These are phyloP conservation scores for Drosophila grimshawi DNA, from an alignment of 1,140 invertebrate species.

Conservation along the genomic window DNA sequence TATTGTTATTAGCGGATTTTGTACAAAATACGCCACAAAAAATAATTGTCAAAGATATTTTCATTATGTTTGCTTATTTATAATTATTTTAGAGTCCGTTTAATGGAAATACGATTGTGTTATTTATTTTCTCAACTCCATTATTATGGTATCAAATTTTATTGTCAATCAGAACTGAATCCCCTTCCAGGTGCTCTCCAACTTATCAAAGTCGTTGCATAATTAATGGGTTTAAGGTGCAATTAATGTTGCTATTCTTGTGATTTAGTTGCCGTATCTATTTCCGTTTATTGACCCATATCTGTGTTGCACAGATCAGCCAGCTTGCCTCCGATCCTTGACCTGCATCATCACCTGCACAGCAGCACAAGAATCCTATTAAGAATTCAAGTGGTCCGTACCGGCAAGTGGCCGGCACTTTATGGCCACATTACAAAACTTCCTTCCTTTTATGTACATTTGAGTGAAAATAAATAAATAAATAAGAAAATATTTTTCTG, in stretches of 20 bases:
- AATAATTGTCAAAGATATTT: too few relatives aligned
- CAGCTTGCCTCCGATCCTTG: constrained; percentile 34
- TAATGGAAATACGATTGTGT: neutral
- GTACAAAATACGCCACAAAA: too few relatives aligned
- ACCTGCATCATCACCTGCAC: constrained; percentile 38
- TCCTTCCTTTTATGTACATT: constrained; percentile 40
- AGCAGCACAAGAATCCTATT: constrained; percentile 27
- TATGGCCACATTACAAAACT: constrained; percentile 48
- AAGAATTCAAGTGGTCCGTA: constrained; percentile 38
- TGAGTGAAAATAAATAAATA: constrained; percentile 43
- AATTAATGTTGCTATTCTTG: constrained; percentile 6
- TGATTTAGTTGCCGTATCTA: constrained; percentile 1
- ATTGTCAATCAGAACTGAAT: neutral
- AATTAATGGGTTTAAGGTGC: constrained; percentile 2
- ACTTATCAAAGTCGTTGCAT: neutral
- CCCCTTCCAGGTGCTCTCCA: neutral
- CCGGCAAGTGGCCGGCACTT: constrained; percentile 33
- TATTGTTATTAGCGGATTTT: too few relatives aligned
- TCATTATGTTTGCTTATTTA: too few relatives aligned
- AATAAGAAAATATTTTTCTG: constrained; percentile 40
- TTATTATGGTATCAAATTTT: neutral
- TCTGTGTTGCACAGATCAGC: constrained; percentile 23
- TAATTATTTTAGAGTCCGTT: neutral
- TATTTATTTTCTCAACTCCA: neutral
- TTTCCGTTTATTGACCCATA: constrained; percentile 42